Evolutionary conservation across 2,113 vertebrate genomes (phyloP), one percentile per base, ranked within the genome.

Genomic region (Ailurus styani): DNA sequence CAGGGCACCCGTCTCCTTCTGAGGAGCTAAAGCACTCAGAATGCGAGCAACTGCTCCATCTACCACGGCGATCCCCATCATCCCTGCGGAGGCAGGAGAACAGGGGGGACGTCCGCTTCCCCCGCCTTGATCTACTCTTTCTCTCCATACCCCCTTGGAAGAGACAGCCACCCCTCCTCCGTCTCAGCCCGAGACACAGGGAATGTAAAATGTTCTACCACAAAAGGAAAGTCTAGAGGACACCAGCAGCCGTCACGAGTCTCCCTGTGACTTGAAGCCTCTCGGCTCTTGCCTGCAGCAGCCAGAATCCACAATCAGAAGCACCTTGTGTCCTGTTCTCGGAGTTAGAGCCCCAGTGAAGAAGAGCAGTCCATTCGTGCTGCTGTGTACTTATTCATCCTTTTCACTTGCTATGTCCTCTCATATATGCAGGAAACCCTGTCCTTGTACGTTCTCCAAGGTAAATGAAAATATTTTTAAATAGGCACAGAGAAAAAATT

Each of bases 211-310:
- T 89, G 47, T 73, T 92, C 70, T 92, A 87, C 62, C 50, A n/a
- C 97, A 96, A 98, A 97, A 96, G 96, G 96, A 98, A 98, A 95
- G 66, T 94, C 94, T 96, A 21, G 82, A 93, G 83, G 47, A 87
- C 23, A 55, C 75, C 34, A 75, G 77, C 93, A 84, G 91, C 93
- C 91, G 86, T 96, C 91, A 87, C 47, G 70, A 97, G 94, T 97
- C 96, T 96, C 96, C 83, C 95, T 98, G 31, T 95, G 95, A 96
- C 87, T 96, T 5, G 4, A 78, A 87, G 89, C 34, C 95, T 91
- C 70, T 95, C 93, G 87, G 88, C 85, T 84, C 31, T 75, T 10
- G 64, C 45, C 55, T 27, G 42, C 62, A 68, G 64, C 70, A 95
- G 87, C 62, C 29, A 2, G 84, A 92, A 86, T 95, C 90, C 37